Percentiles rank a stretch among this genome's conserved stretches.
Conservation (phyloP, 2,113 vertebrate genomes). For the Baryphthengus martii region DNA sequence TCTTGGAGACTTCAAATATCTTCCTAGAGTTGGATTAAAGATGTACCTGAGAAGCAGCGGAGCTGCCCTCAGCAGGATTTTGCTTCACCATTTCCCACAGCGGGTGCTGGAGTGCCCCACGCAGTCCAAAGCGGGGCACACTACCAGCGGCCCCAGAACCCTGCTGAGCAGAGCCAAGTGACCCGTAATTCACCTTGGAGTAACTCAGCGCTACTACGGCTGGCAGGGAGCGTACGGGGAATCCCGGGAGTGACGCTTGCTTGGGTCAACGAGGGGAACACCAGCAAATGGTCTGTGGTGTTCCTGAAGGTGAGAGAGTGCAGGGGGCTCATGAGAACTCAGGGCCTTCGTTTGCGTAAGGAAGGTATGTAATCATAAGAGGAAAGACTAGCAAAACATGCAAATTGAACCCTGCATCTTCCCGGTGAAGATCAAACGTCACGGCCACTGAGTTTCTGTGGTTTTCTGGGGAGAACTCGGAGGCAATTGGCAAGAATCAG, state of each 20-base stretch:
- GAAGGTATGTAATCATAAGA: neutral
- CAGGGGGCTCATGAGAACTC: neutral
- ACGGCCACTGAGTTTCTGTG: constrained; percentile 53
- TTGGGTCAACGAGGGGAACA: fast-evolving
- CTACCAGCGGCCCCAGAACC: neutral
- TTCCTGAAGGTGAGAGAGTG: fast-evolving
- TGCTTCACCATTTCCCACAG: neutral
- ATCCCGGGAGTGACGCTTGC: neutral
- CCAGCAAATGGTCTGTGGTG: neutral
- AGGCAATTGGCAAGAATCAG: constrained; percentile 50
- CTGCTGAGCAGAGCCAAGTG: neutral
- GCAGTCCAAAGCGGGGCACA: neutral
- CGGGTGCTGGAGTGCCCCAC: neutral
- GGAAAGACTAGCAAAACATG: constrained; percentile 35
- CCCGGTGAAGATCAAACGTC: constrained; percentile 57
- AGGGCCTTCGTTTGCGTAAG: neutral
- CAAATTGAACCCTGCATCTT: constrained; percentile 48
- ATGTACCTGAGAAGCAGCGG: neutral
- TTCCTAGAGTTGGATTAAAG: neutral
- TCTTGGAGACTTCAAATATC: neutral
- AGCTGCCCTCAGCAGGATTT: neutral
- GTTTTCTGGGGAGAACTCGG: constrained; percentile 56
- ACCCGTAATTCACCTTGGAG: neutral
- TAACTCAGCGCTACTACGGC: neutral
- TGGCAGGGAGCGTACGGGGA: neutral